A percentile compares a stretch with the other conserved stretches of the same genome.
phyloP scores from a whole-genome alignment of 2,113 vertebrate genomes.

The Corvus hawaiiensis region DNA sequence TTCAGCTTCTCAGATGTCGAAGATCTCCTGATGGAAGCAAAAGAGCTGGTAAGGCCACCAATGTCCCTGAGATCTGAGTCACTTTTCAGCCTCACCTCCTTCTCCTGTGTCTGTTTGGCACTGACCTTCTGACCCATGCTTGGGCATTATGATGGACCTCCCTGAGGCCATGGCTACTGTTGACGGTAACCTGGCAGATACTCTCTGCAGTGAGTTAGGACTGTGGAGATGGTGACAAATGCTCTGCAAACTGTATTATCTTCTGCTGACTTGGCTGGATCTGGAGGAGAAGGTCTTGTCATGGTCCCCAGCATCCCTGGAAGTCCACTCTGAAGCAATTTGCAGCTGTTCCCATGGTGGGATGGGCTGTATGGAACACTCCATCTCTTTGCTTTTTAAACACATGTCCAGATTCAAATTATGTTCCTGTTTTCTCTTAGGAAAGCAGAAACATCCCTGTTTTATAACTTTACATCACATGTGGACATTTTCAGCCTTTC shows the following conservation, averaged over 20 bases:
- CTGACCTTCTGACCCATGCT: background rate
- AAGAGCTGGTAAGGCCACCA: slow-evolving; percentile 85
- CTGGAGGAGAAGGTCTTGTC: background rate
- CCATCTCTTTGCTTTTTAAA: background rate
- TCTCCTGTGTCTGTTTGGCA: background rate
- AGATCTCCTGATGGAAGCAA: slow-evolving; percentile 91
- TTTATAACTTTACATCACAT: background rate
- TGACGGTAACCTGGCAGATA: background rate
- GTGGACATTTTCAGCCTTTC: background rate
- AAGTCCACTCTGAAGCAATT: background rate
- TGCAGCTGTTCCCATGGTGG: background rate
- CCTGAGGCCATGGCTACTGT: background rate
- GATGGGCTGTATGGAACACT: background rate
- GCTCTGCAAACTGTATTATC: background rate
- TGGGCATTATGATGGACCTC: background rate
- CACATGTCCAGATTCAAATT: background rate
- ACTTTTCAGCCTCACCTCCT: background rate
- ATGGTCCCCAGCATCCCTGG: background rate
- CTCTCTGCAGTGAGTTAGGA: background rate
- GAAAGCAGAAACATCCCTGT: background rate
- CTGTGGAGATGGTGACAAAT: background rate
- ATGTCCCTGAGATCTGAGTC: background rate
- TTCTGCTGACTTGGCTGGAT: background rate
- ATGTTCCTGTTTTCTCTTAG: background rate
- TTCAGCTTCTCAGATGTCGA: slow-evolving; percentile 98